Evolutionary conservation across 1,140 invertebrate genomes (phyloP).

Genomic region (Argopecten irradians): DNA sequence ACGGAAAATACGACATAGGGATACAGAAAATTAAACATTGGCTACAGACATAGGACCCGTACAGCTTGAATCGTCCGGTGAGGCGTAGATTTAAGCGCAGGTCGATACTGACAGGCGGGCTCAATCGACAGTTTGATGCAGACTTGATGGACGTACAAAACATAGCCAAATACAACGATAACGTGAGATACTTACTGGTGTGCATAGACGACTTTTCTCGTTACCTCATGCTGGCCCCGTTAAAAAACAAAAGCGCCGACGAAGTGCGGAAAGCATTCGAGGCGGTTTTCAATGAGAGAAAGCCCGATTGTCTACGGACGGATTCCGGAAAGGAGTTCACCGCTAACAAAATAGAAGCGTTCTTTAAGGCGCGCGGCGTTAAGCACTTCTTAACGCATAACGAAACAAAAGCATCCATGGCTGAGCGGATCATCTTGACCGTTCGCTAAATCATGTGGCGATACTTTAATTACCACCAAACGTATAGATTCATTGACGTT

Average conservation of each 20-base stretch:
- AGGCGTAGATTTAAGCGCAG: neutral
- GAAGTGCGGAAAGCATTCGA: constrained; percentile 4
- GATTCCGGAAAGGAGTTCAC: constrained; percentile 45
- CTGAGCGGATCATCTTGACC: constrained; percentile 40
- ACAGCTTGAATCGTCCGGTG: neutral
- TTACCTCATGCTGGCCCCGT: constrained; percentile 26
- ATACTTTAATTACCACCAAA: constrained; percentile 28
- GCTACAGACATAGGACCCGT: neutral
- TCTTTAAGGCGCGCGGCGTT: constrained; percentile 19
- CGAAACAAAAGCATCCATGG: constrained; percentile 29
- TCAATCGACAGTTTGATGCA: constrained; percentile 28
- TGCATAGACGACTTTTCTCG: constrained; percentile 40
- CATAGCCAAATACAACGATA: neutral
- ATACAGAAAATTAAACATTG: neutral
- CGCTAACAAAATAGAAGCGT: constrained; percentile 29
- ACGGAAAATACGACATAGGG: neutral
- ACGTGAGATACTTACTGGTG: constrained; percentile 33
- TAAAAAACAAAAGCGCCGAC: constrained; percentile 38
- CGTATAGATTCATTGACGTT: constrained; percentile 25
- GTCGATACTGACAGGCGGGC: neutral
- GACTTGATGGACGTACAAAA: constrained; percentile 45
- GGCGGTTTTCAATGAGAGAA: neutral
- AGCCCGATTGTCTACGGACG: constrained; percentile 17
- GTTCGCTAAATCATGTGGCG: constrained; percentile 35
- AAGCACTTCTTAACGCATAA: constrained; percentile 33